Evolutionary conservation across 2,113 vertebrate species (phyloP), one percentile per base, ranked within the genome.

Genomic region (Chloebia gouldiae): DNA sequence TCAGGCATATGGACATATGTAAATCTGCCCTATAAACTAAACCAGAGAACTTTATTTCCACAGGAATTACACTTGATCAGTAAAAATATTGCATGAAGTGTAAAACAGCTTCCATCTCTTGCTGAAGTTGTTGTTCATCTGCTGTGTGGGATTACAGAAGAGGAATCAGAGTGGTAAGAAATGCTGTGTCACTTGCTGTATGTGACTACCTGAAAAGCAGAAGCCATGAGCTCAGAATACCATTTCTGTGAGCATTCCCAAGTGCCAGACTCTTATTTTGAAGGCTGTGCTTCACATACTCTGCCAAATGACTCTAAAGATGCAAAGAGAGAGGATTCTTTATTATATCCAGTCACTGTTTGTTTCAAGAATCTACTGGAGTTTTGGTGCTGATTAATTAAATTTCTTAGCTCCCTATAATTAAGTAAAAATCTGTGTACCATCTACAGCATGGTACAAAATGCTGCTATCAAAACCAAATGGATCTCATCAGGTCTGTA

Each of bases 401-500:
- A 45, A 73, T 88, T 88, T 86, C 82, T 93, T 88, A 73, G 59
- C 86, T 94, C 78, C 40, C 66, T 84, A 68, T 86, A 93, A 94
- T 90, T 82, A 86, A 91, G 53, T 60, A 61, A 73, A 89, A 95
- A 90, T 82, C 91, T 81, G 63, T 37, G 81, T 92, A 88, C 86
- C 91, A 91, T 86, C 69, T 90, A 91, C 80, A 1, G 7, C 88
- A 53, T 40, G 86, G 93, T 91, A 95, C 90, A 81, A 92, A 91
- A 65, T 3, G 47, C 79, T 77, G 77, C 86, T 93, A 92, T 76
- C 88, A 92, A 91, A 96, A 92, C 77, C 88, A 90, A 97, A 96
- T 25, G 77, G 93, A 97, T 96, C 88, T 94, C 95, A 90, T 97
- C 95, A 97, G 65, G 76, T 63, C 95, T 96, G 94, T 39, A 97